Evolutionary conservation across 2,797 vertebrate species (phyloP).

Genomic region (Astyanax mexicanus): DNA sequence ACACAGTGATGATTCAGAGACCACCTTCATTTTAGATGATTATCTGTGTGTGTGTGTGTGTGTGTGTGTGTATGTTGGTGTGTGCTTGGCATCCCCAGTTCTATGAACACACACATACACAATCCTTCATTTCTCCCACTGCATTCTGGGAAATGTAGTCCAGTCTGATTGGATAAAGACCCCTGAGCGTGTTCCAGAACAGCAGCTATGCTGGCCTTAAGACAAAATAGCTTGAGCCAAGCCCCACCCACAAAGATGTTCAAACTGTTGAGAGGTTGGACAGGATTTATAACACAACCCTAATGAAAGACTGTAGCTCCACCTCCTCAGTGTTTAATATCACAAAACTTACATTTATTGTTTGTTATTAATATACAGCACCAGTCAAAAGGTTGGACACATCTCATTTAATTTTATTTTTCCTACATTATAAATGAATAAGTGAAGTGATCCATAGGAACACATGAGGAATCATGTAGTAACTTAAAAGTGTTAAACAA

Average conservation of each 20-base stretch:
- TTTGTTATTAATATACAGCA: too few species aligned
- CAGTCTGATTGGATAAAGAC: neutral
- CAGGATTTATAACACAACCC: neutral
- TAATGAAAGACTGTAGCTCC: neutral
- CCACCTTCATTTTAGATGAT: neutral
- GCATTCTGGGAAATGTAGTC: constrained; percentile 11
- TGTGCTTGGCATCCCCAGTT: neutral
- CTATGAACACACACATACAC: neutral
- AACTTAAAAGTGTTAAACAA: too few species aligned
- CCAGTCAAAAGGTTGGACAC: too few species aligned
- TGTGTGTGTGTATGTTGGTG: constrained; percentile 15
- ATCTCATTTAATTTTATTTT: too few species aligned
- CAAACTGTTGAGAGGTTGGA: neutral
- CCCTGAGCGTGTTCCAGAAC: constrained; percentile 42
- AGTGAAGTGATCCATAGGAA: too few species aligned
- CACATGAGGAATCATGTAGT: too few species aligned
- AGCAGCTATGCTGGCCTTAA: neutral
- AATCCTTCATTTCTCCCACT: constrained; percentile 18
- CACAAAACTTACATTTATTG: neutral
- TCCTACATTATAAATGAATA: too few species aligned
- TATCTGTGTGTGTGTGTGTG: neutral
- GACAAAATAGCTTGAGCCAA: neutral
- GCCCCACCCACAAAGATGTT: neutral
- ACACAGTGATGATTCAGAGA: constrained; percentile 23
- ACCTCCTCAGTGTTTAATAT: neutral